Evolutionary conservation across 2,797 vertebrate genomes (phyloP).

Genomic region (Sebastes flavidus): DNA sequence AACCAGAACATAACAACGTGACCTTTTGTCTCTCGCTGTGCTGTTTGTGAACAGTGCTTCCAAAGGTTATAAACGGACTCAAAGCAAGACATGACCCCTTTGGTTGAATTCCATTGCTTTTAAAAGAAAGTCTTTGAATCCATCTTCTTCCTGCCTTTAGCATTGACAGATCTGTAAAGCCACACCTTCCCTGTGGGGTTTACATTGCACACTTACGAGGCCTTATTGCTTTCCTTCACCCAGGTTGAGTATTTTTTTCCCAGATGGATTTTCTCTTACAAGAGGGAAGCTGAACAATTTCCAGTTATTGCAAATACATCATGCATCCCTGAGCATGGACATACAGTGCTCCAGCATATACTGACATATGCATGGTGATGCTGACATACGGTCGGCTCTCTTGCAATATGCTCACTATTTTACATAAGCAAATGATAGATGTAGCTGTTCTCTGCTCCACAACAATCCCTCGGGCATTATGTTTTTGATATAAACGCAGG

Average conservation of each 20-base stretch:
- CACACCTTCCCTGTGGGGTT: neutral
- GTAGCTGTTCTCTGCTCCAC: conserved; percentile 28
- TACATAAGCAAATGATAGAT: conserved; percentile 55
- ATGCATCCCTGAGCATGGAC: conserved; percentile 20
- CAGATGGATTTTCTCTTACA: conserved; percentile 11
- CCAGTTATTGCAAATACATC: conserved; percentile 25
- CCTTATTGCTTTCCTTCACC: neutral
- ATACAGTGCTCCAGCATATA: neutral
- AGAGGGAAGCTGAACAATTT: conserved; percentile 21
- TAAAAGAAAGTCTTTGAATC: neutral
- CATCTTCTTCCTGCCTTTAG: neutral
- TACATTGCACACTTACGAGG: neutral
- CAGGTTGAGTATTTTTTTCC: neutral
- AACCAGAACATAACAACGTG: too few relatives aligned
- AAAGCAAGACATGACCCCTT: neutral
- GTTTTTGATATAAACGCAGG: conserved; percentile 17
- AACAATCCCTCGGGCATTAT: conserved; percentile 11
- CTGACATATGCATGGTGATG: conserved; percentile 21
- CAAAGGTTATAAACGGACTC: neutral
- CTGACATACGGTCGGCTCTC: conserved; percentile 17
- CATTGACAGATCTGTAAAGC: neutral
- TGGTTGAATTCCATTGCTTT: neutral
- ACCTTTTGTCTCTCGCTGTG: neutral
- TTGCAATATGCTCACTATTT: conserved; percentile 18
- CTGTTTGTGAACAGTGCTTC: neutral